A percentile compares a stretch with the other conserved stretches of the same genome.
Conservation (phyloP, 2,888 invertebrate species). For the Clepsis dumicolana region DNA sequence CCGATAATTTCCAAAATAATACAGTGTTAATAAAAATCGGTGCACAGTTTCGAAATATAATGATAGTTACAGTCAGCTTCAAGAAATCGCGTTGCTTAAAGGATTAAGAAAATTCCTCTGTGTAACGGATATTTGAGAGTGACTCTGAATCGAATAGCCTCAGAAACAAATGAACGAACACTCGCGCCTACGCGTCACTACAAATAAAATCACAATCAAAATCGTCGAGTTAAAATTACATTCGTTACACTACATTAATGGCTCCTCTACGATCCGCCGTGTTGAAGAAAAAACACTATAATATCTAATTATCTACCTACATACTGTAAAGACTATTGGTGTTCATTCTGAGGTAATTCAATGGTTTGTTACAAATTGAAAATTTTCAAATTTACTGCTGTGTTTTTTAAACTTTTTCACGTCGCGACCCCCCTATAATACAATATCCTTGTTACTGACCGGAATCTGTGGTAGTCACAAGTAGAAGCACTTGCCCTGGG, state of each 20-base stretch:
- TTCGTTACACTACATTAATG: constrained; percentile 24
- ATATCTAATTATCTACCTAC: not conserved
- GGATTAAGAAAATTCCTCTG: not conserved
- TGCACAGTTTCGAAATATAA: constrained; percentile 23
- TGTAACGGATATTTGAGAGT: not conserved
- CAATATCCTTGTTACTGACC: too few species aligned
- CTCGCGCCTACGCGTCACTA: constrained; percentile 25
- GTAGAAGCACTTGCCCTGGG: too few species aligned
- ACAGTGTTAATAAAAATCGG: constrained; percentile 12
- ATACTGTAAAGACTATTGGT: not conserved
- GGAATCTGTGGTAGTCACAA: too few species aligned
- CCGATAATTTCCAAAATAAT: constrained; percentile 16
- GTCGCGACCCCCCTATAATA: too few species aligned
- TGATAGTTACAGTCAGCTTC: not conserved
- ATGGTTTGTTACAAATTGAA: not conserved
- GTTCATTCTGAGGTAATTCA: not conserved
- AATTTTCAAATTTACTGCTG: not conserved
- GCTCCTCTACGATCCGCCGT: not conserved
- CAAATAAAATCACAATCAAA: constrained; percentile 42
- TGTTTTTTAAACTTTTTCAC: too few species aligned
- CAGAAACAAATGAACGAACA: constrained; percentile 29
- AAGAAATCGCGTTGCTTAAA: not conserved
- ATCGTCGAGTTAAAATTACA: constrained; percentile 33
- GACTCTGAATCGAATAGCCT: constrained; percentile 26
- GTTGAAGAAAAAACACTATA: not conserved